phyloP scores from a whole-genome alignment of 2,797 vertebrate species.

The Pangasius mekongensis region DNA sequence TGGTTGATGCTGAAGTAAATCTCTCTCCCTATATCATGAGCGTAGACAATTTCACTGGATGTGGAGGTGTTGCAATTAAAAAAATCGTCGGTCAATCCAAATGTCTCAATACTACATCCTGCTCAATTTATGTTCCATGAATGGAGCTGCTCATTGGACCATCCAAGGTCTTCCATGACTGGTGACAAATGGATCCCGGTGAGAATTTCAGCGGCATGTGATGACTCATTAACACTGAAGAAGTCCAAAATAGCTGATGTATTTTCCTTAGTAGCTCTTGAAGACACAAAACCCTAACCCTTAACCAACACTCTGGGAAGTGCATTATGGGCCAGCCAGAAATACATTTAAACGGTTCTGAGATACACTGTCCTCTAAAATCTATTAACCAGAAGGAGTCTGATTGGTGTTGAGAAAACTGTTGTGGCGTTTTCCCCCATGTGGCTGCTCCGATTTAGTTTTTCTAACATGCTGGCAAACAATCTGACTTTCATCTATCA shows the following conservation, averaged over 20 bases:
- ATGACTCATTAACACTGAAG: background rate
- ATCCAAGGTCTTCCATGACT: no score
- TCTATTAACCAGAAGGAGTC: background rate
- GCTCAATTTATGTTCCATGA: background rate
- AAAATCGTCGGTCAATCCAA: background rate
- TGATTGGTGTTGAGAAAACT: background rate
- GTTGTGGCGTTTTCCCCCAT: background rate
- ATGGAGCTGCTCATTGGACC: no score
- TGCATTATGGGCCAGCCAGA: background rate
- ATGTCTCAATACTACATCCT: background rate
- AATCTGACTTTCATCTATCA: background rate
- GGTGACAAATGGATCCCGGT: background rate
- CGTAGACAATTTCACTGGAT: background rate
- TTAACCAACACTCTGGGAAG: background rate
- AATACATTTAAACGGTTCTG: background rate
- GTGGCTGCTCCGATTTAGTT: no score
- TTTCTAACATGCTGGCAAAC: background rate
- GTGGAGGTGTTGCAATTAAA: background rate
- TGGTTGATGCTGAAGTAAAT: background rate
- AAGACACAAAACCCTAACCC: background rate
- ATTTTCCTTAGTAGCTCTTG: background rate
- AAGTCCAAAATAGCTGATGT: background rate
- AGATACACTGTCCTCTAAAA: background rate
- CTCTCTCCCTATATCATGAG: background rate
- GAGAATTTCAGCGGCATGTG: background rate